phyloP scores from a whole-genome alignment of 2,888 invertebrate species.

The Neuroscelio doddi region DNA sequence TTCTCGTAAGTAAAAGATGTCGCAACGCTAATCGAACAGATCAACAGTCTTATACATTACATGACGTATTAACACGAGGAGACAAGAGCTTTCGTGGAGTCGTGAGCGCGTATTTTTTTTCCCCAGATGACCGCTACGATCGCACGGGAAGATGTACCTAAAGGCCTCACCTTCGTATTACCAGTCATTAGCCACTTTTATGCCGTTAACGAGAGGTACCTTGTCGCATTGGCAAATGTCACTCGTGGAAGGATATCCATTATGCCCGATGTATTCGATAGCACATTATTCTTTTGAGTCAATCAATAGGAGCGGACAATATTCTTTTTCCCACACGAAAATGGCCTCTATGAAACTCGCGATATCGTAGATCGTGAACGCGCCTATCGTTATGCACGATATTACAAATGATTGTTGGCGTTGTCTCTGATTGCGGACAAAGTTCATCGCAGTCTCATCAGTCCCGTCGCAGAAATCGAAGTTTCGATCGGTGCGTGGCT shows the following conservation, averaged over 20 bases:
- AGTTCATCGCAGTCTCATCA: conserved; percentile 32
- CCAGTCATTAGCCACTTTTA: conserved; percentile 36
- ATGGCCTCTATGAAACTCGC: conserved; percentile 12
- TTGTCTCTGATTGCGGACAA: conserved; percentile 17
- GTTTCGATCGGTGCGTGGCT: too few species aligned
- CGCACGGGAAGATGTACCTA: conserved; percentile 4
- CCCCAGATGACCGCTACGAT: conserved; percentile 19
- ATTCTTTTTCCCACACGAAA: conserved; percentile 13
- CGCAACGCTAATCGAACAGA: too few species aligned
- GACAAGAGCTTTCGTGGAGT: conserved; percentile 4
- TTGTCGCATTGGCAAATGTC: conserved; percentile 37
- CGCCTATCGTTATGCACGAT: conserved; percentile 1
- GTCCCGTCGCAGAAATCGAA: too few species aligned
- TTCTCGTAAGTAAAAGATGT: too few species aligned
- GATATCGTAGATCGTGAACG: conserved; percentile 10
- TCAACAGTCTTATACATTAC: too few species aligned
- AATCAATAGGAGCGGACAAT: neutral
- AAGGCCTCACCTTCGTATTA: conserved; percentile 30
- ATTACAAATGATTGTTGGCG: conserved; percentile 28
- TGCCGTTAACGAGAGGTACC: conserved; percentile 24
- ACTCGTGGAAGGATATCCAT: conserved; percentile 28
- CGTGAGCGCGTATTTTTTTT: conserved; percentile 28
- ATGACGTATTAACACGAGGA: too few species aligned
- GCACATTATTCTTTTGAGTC: conserved; percentile 25
- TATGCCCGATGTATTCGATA: conserved; percentile 14